phyloP scores from a whole-genome alignment of 2,797 vertebrate genomes.

The Rallus crepitans region DNA sequence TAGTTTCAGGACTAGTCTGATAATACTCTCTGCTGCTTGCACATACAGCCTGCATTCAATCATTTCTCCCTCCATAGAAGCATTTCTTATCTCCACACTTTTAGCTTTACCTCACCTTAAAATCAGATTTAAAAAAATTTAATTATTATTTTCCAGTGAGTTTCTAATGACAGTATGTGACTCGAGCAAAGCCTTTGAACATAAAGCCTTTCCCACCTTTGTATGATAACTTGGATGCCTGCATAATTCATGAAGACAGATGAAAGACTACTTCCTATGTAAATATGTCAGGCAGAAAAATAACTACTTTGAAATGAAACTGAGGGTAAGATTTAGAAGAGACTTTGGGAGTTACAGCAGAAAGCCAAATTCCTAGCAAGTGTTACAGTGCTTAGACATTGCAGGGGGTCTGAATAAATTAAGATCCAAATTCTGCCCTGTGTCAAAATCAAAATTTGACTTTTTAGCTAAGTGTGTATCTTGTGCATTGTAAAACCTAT shows the following conservation, averaged over 20 bases:
- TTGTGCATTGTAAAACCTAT: neutral
- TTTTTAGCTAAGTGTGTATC: neutral
- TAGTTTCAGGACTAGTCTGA: neutral
- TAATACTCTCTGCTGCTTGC: neutral
- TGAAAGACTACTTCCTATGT: slow-evolving; percentile 11
- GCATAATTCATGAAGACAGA: slow-evolving; percentile 59
- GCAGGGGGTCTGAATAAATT: neutral
- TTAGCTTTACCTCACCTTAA: neutral
- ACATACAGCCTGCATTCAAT: neutral
- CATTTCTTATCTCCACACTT: neutral
- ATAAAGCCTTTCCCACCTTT: slow-evolving; percentile 12
- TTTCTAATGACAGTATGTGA: neutral
- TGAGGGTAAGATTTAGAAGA: neutral
- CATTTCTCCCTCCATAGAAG: neutral
- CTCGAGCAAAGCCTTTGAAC: neutral
- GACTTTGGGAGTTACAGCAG: neutral
- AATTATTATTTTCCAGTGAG: slow-evolving; percentile 21
- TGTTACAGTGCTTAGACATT: neutral
- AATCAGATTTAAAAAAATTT: neutral
- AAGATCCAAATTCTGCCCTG: neutral
- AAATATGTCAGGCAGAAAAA: slow-evolving; percentile 12
- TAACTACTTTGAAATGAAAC: slow-evolving; percentile 12
- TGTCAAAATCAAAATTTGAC: neutral
- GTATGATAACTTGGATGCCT: neutral
- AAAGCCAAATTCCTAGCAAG: neutral